These are phyloP conservation scores for Vipera latastei DNA, from an alignment of 2,797 vertebrate species.

Conservation along the genomic window DNA sequence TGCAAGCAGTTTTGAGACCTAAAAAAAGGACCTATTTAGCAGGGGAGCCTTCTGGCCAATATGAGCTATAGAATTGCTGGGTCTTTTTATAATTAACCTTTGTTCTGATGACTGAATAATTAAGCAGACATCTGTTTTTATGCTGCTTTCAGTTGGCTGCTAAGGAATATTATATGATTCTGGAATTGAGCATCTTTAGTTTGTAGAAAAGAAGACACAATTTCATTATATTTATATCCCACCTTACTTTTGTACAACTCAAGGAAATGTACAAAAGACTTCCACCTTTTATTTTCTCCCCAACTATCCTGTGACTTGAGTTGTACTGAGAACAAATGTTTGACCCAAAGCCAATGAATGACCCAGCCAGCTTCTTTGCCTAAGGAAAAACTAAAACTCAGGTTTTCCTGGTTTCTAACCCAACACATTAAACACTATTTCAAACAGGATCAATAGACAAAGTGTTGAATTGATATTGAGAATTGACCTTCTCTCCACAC, in stretches of 20 bases:
- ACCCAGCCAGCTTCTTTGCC: not conserved
- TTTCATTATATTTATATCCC: not conserved
- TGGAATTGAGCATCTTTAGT: not conserved
- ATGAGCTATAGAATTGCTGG: constrained; percentile 16
- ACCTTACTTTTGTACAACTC: not conserved
- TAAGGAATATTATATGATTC: not conserved
- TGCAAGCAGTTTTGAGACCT: constrained; percentile 11
- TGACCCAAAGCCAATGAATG: not conserved
- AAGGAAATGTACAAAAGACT: not conserved
- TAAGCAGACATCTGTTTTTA: constrained; percentile 17
- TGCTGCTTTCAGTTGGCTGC: constrained; percentile 21
- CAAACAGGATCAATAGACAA: not conserved
- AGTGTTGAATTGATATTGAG: not conserved
- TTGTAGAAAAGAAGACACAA: not conserved
- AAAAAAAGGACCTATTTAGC: constrained; percentile 30
- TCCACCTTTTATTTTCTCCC: not conserved
- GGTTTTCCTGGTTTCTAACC: not conserved
- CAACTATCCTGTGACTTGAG: not conserved
- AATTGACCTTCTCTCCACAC: not conserved
- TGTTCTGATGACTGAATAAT: constrained; percentile 17
- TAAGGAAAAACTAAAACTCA: not conserved
- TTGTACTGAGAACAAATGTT: not conserved
- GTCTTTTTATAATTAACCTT: constrained; percentile 32
- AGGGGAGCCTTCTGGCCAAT: not conserved
- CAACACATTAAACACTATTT: not conserved